phyloP scores from a whole-genome alignment of 2,113 vertebrate species.

The Crotalus horridus region DNA sequence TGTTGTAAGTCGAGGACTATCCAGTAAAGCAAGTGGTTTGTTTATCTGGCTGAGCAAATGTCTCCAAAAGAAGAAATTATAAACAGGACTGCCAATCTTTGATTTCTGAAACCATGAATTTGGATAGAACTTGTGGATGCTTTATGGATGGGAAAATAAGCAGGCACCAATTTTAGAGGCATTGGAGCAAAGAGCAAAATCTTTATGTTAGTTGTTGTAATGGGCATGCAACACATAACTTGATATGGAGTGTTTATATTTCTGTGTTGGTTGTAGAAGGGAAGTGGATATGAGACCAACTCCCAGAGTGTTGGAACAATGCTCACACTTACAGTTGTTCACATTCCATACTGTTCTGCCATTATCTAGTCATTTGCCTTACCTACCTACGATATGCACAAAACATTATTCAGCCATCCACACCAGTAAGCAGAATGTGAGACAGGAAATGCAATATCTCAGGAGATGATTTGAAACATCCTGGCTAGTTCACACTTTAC shows the following conservation, averaged over 20 bases:
- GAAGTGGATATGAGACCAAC: not conserved
- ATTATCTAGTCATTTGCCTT: not conserved
- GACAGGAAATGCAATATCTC: not conserved
- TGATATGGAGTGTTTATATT: not conserved
- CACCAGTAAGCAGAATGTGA: not conserved
- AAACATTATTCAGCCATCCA: not conserved
- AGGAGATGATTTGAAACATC: not conserved
- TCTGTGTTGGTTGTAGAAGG: not conserved
- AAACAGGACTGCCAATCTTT: not conserved
- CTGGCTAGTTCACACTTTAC: not conserved
- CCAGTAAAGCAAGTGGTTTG: not conserved
- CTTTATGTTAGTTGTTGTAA: not conserved
- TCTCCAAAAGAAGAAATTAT: not conserved
- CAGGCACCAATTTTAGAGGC: not conserved
- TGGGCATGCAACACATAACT: not conserved
- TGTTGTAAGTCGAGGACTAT: not conserved
- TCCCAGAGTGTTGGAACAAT: not conserved
- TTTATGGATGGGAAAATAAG: no score
- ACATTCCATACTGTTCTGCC: not conserved
- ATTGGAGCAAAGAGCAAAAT: not conserved
- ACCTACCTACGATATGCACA: not conserved
- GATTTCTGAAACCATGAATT: not conserved
- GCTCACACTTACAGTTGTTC: not conserved
- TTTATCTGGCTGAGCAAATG: not conserved
- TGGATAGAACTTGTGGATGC: not conserved